phyloP scores from a whole-genome alignment of 2,113 vertebrate species.

The Protobothrops mucrosquamatus region DNA sequence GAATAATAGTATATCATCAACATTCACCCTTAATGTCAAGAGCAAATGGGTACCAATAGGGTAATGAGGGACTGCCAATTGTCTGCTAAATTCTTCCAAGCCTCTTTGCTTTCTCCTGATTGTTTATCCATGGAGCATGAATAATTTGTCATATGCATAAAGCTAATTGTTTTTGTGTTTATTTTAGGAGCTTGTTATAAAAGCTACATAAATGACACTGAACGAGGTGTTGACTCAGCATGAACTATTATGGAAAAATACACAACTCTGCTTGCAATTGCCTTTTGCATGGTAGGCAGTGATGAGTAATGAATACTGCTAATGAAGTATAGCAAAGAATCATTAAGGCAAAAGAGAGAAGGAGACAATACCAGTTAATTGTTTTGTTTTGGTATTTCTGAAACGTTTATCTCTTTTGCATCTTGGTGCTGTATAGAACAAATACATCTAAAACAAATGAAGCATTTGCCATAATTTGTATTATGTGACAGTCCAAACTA shows the following conservation, averaged over 20 bases:
- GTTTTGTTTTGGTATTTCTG: conserved; percentile 6
- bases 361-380: conserved; percentile 3
- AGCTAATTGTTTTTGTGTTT: conserved; percentile 24
- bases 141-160: conserved; percentile 15
- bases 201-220: conserved; percentile 26
- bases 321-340: conserved; percentile 35
- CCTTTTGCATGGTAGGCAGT: conserved; percentile 15
- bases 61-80: neutral
- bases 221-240: conserved; percentile 33
- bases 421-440: neutral
- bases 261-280: conserved; percentile 12
- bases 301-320: conserved; percentile 21
- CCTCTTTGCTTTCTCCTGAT: neutral
- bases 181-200: conserved; percentile 31
- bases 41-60: neutral
- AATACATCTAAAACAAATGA: neutral
- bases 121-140: neutral
- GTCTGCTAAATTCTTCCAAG: neutral
- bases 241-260: conserved; percentile 25
- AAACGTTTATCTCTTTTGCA: neutral
- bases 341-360: conserved; percentile 11
- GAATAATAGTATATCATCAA: neutral
- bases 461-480: neutral
- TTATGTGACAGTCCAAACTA: neutral
- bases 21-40: neutral